Conservation (phyloP, 1,140 invertebrate genomes). For the Prorops nasuta region DNA sequence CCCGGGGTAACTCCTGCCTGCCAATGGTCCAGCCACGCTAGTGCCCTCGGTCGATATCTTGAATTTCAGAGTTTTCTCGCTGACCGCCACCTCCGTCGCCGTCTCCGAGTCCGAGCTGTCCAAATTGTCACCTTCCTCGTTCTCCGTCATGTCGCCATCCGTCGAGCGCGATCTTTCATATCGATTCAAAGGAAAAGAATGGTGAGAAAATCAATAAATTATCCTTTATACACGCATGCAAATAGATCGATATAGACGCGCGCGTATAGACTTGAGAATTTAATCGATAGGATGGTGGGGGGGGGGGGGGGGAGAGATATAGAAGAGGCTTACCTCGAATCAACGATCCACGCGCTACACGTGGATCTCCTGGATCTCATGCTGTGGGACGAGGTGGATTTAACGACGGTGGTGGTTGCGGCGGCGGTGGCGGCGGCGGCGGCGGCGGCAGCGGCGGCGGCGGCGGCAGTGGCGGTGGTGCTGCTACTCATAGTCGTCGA, state of each 20-base stretch:
- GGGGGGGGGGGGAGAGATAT: too few relatives aligned
- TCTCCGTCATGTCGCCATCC: slow-evolving; percentile 58
- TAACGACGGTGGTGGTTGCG: slow-evolving; percentile 41
- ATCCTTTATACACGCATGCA: too few relatives aligned
- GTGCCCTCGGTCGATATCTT: slow-evolving; percentile 72
- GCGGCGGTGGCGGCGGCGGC: slow-evolving; percentile 19
- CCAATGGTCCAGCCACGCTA: slow-evolving; percentile 44
- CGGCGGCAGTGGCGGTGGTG: slow-evolving; percentile 15
- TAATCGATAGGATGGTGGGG: too few relatives aligned
- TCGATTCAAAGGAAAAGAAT: too few relatives aligned
- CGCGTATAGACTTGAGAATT: too few relatives aligned
- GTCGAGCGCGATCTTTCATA: slow-evolving; percentile 50
- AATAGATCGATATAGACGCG: too few relatives aligned
- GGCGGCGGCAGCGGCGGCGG: background rate
- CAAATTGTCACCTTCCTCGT: slow-evolving; percentile 61
- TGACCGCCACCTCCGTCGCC: slow-evolving; percentile 74
- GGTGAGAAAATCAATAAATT: too few relatives aligned
- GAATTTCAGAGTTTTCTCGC: slow-evolving; percentile 73
- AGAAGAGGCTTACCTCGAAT: too few relatives aligned
- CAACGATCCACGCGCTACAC: slow-evolving; percentile 28
- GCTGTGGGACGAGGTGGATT: slow-evolving; percentile 59
- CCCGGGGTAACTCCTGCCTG: slow-evolving; percentile 61
- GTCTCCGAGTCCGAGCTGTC: slow-evolving; percentile 69
- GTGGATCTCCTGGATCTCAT: slow-evolving; percentile 57
- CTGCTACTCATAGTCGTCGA: slow-evolving; percentile 20